Conservation (phyloP, 1,140 invertebrate genomes). For the Zaprionus nigranus region DNA sequence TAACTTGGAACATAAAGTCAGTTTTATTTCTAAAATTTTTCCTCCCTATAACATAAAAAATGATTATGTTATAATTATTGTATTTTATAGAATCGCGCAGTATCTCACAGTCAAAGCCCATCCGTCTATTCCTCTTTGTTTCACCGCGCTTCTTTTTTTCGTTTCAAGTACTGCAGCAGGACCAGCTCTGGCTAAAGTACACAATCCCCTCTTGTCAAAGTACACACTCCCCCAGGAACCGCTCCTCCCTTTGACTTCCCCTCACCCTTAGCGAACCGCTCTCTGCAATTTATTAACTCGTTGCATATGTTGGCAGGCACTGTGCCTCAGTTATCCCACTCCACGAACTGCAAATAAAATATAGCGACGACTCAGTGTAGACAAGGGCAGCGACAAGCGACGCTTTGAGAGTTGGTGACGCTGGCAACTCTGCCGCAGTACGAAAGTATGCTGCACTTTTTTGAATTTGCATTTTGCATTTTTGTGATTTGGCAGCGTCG, state of each 20-base stretch:
- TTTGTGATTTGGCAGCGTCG: conserved; percentile 62
- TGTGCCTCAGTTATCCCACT: conserved; percentile 26
- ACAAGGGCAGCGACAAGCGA: conserved; percentile 37
- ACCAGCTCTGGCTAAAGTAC: conserved; percentile 41
- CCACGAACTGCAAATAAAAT: conserved; percentile 68
- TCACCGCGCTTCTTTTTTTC: conserved; percentile 25
- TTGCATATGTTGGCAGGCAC: conserved; percentile 75
- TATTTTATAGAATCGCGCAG: background rate
- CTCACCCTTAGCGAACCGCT: background rate
- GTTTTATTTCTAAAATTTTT: no score
- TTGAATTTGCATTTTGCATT: conserved; percentile 67
- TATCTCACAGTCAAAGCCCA: background rate
- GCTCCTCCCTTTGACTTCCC: background rate
- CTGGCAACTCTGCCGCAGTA: conserved; percentile 60
- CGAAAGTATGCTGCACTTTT: conserved; percentile 74
- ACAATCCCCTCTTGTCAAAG: conserved; percentile 16
- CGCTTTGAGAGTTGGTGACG: conserved; percentile 59
- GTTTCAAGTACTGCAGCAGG: conserved; percentile 43
- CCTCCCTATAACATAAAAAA: no score
- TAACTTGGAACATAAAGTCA: no score
- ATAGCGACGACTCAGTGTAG: conserved; percentile 36
- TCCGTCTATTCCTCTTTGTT: background rate
- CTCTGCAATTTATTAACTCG: conserved; percentile 78
- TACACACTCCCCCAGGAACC: background rate
- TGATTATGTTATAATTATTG: background rate